Conservation (phyloP, 2,888 invertebrate genomes). For the Stomorhina lunata region DNA sequence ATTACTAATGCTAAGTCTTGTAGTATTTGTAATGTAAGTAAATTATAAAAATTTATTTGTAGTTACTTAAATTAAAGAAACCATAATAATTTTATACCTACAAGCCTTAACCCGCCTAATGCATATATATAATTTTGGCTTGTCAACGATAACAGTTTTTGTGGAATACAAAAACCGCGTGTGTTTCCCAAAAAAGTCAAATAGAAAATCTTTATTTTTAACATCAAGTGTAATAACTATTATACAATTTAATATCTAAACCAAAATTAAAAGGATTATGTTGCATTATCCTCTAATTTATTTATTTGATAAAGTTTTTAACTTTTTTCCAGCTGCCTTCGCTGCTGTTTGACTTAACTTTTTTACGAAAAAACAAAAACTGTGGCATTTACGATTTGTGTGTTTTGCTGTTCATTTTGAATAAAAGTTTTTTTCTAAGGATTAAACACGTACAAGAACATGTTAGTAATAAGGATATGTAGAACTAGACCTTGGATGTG, state of each 20-base stretch:
- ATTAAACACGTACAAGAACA: conserved; percentile 27
- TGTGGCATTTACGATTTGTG: conserved; percentile 35
- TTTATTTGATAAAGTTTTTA: conserved; percentile 66
- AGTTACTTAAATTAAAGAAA: too few relatives aligned
- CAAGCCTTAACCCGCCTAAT: neutral
- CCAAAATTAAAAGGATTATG: conserved; percentile 75
- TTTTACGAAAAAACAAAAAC: too few relatives aligned
- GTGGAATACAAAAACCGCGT: neutral
- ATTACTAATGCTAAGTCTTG: too few relatives aligned
- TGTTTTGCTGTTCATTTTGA: conserved; percentile 26
- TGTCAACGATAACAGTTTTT: conserved; percentile 42
- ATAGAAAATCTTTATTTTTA: conserved; percentile 28
- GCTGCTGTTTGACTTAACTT: conserved; percentile 40
- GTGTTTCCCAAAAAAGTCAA: conserved; percentile 16
- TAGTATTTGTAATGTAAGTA: too few relatives aligned
- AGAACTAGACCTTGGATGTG: too few relatives aligned
- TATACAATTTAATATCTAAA: conserved; percentile 58
- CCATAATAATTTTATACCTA: too few relatives aligned
- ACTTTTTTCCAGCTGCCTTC: conserved; percentile 10
- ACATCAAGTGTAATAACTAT: conserved; percentile 50
- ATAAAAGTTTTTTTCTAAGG: neutral
- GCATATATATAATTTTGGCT: conserved; percentile 20
- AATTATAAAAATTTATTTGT: too few relatives aligned
- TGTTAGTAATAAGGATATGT: neutral
- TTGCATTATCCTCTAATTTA: conserved; percentile 76